Evolutionary conservation across 2,797 vertebrate genomes (phyloP).

Genomic region (Pyrocephalus nanus): DNA sequence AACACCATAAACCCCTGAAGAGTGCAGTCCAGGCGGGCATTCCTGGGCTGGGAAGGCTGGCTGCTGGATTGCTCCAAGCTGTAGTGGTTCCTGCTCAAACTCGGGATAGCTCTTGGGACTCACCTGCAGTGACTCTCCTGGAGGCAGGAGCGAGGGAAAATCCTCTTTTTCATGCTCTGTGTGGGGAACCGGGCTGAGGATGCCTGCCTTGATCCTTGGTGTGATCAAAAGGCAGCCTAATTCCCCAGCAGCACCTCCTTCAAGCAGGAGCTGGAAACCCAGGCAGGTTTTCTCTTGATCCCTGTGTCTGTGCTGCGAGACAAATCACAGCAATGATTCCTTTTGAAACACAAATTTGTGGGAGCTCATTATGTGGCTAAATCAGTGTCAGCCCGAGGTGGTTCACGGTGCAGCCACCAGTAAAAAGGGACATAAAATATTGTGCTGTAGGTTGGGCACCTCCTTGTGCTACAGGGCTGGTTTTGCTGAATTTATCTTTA

Average conservation of each 20-base stretch:
- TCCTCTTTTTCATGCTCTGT: neutral
- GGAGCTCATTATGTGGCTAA: neutral
- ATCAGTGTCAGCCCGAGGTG: neutral
- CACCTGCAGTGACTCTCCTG: fast-evolving
- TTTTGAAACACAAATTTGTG: neutral
- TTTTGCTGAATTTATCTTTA: neutral
- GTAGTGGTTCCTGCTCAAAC: neutral
- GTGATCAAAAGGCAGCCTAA: neutral
- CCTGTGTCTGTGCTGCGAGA: neutral
- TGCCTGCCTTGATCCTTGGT: neutral
- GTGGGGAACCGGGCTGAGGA: neutral
- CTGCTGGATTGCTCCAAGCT: neutral
- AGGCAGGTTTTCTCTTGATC: neutral
- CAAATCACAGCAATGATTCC: neutral
- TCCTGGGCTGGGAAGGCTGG: neutral
- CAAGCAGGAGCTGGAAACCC: neutral
- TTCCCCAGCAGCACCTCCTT: neutral
- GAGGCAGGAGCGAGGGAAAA: neutral
- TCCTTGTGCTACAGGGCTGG: fast-evolving
- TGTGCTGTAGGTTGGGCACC: neutral
- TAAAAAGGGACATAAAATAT: neutral
- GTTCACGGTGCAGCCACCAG: neutral
- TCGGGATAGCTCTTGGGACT: neutral
- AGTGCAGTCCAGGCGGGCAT: neutral
- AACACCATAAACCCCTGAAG: neutral